A percentile compares a stretch with the other conserved stretches of the same genome.
Evolutionary conservation across 2,113 vertebrate genomes (phyloP).

Genomic region (Cebus imitator): DNA sequence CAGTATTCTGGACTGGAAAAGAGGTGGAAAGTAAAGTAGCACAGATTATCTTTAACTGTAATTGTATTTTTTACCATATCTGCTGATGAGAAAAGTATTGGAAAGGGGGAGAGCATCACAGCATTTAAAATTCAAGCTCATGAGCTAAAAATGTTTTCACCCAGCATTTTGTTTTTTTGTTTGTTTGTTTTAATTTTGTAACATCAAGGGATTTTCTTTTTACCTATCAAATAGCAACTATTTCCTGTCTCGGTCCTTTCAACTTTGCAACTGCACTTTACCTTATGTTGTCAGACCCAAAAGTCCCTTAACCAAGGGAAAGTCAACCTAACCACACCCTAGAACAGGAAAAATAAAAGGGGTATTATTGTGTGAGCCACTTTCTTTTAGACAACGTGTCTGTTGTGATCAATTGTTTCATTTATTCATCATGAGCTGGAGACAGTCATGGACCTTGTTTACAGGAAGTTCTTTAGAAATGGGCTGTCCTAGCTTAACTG

Average conservation of each 20-base stretch:
- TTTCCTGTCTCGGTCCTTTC: constrained; percentile 14
- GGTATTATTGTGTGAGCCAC: constrained; percentile 66
- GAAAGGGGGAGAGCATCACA: constrained; percentile 14
- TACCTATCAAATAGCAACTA: not conserved
- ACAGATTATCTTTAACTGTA: not conserved
- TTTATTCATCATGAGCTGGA: constrained; percentile 73
- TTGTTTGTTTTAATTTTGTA: constrained; percentile 1
- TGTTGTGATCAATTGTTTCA: constrained; percentile 68
- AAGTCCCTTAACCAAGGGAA: constrained; percentile 66
- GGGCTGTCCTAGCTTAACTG: constrained; percentile 80
- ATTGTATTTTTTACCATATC: not conserved
- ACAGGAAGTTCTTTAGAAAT: constrained; percentile 81
- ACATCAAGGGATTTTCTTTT: not conserved
- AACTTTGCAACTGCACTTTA: constrained; percentile 1
- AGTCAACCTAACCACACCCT: constrained; percentile 69
- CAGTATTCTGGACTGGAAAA: not conserved
- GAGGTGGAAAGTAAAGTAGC: not conserved
- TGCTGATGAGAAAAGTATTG: not conserved
- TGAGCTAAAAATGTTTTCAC: constrained; percentile 18
- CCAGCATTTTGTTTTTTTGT: not conserved
- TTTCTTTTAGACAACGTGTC: constrained; percentile 66
- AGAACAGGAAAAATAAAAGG: constrained; percentile 66
- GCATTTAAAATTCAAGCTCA: constrained; percentile 8
- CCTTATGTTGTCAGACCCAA: not conserved
- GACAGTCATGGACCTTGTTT: constrained; percentile 71